Evolutionary conservation across 1,140 invertebrate genomes (phyloP).

Genomic region (Chlorops oryzae): DNA sequence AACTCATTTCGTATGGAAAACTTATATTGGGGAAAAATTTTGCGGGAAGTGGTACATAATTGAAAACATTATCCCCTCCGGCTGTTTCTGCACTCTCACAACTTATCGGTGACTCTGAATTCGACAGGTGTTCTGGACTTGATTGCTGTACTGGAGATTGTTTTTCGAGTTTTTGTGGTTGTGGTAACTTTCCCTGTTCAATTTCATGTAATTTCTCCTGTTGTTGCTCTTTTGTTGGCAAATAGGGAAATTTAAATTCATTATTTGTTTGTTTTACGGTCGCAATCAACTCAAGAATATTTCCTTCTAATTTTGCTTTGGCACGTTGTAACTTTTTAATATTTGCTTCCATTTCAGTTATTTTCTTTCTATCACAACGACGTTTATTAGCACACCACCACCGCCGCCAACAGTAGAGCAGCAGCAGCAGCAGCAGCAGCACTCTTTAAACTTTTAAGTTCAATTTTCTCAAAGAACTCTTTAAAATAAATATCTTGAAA

Average conservation of each 20-base stretch:
- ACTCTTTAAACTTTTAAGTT: slow-evolving; percentile 35
- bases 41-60: no score
- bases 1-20: no score
- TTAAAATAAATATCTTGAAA: slow-evolving; percentile 46
- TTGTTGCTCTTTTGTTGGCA: slow-evolving; percentile 46
- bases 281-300: slow-evolving; percentile 42
- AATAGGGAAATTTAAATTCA: slow-evolving; percentile 44
- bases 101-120: no score
- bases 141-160: neutral
- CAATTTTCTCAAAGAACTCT: slow-evolving; percentile 40
- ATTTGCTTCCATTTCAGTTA: slow-evolving; percentile 38
- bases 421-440: no score
- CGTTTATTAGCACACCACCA: slow-evolving; percentile 39
- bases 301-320: slow-evolving; percentile 40
- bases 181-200: slow-evolving; percentile 12
- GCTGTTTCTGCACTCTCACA: no score
- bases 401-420: no score
- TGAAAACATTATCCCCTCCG: no score
- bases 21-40: no score
- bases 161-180: neutral
- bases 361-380: slow-evolving; percentile 46
- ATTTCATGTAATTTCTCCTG: slow-evolving; percentile 33
- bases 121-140: slow-evolving; percentile 4
- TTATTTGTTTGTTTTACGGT: slow-evolving; percentile 40
- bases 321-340: slow-evolving; percentile 43